phyloP scores from a whole-genome alignment of 2,888 invertebrate species.

The Chloroclysta siterata region DNA sequence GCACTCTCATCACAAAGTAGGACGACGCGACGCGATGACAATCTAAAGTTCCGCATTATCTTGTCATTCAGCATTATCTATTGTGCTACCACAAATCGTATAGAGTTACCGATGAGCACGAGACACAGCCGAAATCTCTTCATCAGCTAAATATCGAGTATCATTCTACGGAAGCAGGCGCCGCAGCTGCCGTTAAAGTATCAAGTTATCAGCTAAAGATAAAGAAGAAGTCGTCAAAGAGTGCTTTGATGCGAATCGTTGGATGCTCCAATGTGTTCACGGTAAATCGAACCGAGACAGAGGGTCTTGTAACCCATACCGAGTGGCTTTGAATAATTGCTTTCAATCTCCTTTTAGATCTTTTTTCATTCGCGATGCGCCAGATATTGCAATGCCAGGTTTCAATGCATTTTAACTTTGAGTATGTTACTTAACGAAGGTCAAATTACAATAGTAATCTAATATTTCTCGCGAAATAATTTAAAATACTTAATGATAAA shows the following conservation, averaged over 20 bases:
- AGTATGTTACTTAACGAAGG: no score
- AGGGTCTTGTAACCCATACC: constrained; percentile 70
- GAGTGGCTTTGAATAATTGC: constrained; percentile 62
- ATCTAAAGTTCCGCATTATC: constrained; percentile 53
- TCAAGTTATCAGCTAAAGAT: constrained; percentile 71
- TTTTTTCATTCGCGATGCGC: constrained; percentile 45
- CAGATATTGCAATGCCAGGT: constrained; percentile 20
- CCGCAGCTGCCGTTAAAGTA: constrained; percentile 73
- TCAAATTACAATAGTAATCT: no score
- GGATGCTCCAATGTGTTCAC: constrained; percentile 71
- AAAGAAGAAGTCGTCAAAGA: constrained; percentile 53
- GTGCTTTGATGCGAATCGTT: constrained; percentile 74
- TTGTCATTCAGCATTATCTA: constrained; percentile 65
- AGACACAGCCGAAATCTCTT: constrained; percentile 72
- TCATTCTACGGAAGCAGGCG: constrained; percentile 80
- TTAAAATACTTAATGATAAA: no score
- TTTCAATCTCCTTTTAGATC: constrained; percentile 61
- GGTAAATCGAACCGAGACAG: constrained; percentile 79
- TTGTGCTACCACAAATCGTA: constrained; percentile 74
- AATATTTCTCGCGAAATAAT: no score
- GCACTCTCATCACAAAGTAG: constrained; percentile 12
- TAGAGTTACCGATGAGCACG: constrained; percentile 74
- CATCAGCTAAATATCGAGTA: constrained; percentile 80
- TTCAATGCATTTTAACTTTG: constrained; percentile 3
- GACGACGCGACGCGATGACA: constrained; percentile 44